Conservation (phyloP, 1,140 invertebrate species). For the Drosophila pseudoobscura region DNA sequence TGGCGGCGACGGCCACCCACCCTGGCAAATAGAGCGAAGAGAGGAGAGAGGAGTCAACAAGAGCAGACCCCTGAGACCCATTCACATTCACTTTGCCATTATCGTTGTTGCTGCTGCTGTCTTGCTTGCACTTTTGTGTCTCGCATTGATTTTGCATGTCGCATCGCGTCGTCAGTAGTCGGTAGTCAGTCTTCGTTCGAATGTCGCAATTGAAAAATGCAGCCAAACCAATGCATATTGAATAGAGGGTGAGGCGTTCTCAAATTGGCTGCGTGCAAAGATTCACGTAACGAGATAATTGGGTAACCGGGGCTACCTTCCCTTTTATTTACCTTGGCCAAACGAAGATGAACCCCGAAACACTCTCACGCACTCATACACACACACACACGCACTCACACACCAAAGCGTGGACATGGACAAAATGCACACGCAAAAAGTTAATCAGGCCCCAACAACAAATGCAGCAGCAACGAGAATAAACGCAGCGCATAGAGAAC, state of each 20-base stretch:
- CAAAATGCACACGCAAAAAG: constrained; percentile 66
- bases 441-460: constrained; percentile 66
- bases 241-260: too few relatives aligned
- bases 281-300: too few relatives aligned
- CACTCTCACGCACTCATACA: constrained; percentile 14
- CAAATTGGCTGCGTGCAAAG: too few relatives aligned
- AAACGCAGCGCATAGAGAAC: constrained; percentile 16
- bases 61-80: constrained; percentile 23
- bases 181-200: constrained; percentile 1
- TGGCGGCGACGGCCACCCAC: constrained; percentile 61
- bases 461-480: constrained; percentile 30
- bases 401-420: constrained; percentile 43
- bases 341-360: constrained; percentile 55
- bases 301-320: too few relatives aligned
- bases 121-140: constrained; percentile 66
- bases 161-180: constrained; percentile 9
- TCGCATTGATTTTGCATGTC: constrained; percentile 75
- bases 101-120: constrained; percentile 30
- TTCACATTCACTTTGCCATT: constrained; percentile 39
- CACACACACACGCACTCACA: constrained; percentile 19
- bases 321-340: neutral
- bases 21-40: constrained; percentile 44
- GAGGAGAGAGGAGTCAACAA: constrained; percentile 24
- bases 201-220: constrained; percentile 42
- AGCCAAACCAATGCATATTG: constrained; percentile 1